Evolutionary conservation across 1,140 invertebrate genomes (phyloP).

Genomic region (Tetramorium alpestre): DNA sequence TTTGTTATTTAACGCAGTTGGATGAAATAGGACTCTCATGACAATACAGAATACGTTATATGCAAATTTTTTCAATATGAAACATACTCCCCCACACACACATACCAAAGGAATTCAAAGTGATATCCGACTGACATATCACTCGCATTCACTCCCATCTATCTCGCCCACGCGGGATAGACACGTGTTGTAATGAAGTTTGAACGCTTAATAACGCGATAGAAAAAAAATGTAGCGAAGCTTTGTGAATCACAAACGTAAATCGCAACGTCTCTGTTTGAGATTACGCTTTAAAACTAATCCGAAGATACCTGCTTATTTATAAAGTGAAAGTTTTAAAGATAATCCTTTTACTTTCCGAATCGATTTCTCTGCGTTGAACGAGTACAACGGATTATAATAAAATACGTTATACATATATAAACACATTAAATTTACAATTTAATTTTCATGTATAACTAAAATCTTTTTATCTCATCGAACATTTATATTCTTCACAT

Average conservation of each 20-base stretch:
- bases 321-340: not conserved
- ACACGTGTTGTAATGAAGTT: not conserved
- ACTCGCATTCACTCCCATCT: not conserved
- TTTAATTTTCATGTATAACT: not conserved
- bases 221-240: not conserved
- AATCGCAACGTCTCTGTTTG: not conserved
- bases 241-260: not conserved
- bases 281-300: not conserved
- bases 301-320: not conserved
- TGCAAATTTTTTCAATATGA: constrained; percentile 7
- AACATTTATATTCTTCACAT: not conserved
- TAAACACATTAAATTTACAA: not conserved
- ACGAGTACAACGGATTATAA: not conserved
- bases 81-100: not conserved
- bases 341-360: not conserved
- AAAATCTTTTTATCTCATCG: not conserved
- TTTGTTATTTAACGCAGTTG: not conserved
- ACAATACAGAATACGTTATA: not conserved
- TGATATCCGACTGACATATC: not conserved
- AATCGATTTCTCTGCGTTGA: not conserved
- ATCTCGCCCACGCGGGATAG: not conserved
- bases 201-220: not conserved
- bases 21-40: not conserved
- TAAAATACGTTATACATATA: not conserved
- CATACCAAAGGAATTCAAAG: not conserved